Base-by-base conservation (phyloP, 2,797 vertebrate species). In the Labroides dimidiatus region DNA sequence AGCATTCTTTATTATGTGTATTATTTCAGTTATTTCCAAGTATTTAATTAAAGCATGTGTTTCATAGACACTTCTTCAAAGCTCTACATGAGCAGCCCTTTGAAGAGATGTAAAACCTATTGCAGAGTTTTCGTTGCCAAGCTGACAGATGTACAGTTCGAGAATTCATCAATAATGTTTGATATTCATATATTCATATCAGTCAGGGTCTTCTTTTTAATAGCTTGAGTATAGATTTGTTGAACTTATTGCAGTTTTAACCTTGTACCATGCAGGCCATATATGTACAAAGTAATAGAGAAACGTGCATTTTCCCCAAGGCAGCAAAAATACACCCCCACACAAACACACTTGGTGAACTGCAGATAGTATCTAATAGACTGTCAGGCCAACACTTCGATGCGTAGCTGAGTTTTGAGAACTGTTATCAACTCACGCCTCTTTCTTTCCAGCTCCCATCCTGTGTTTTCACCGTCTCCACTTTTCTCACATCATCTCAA, bases 401-500 rank as follows among this genome's bases (percentile, higher is more conserved):
- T 51, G 50, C 14, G 20, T 9, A 4, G 42, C 52, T 59, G 65
- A 64, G 33, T 17, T 69, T 36, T 66, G 37, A 77, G 55, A 60
- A 58, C 19, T 16, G 4, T 11, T 52, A 27, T 54, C 43, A n/a
- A 69, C 57, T 76, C 70, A 66, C 75, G 70, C 67, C 59, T 66
- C 57, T 21, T 12, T 47, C 23, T 61, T 21, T n/a, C 36, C 10
- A 12, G 56, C 14, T 6, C 14, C 61, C 53, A 19, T 27, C 7
- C 52, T 7, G 61, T 36, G 52, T 47, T 45, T 49, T 54, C 44
- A 6, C 50, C 17, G 23, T 45, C 69, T 54, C 13, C n/a, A 7
- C 21, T 58, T 49, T 64, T 72, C 53, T 45, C 63, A 60, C 44
- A 12, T 17, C 51, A 7, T 16, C 17, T 59, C 23, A n/a, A 37